A percentile compares a stretch with the other conserved stretches of the same genome.
phyloP scores from a whole-genome alignment of 2,113 vertebrate species.

The Etia nguti region DNA sequence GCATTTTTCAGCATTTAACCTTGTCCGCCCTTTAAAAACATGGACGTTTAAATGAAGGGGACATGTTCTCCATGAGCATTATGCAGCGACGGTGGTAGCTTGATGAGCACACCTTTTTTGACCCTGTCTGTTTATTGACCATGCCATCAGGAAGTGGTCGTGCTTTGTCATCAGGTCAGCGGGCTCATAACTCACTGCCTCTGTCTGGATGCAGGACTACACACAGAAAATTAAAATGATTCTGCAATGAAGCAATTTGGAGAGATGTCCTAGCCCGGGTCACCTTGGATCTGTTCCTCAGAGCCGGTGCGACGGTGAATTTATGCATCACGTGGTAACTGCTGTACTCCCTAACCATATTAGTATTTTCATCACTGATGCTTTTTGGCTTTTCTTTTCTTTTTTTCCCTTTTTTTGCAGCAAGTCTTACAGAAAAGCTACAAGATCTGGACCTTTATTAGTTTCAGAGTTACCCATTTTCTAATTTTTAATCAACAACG shows the following conservation, averaged over 20 bases:
- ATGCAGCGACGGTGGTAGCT: not conserved
- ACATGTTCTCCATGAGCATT: not conserved
- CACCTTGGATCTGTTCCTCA: slow-evolving; percentile 53
- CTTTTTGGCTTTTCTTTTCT: not conserved
- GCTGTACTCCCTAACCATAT: slow-evolving; percentile 24
- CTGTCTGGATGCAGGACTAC: slow-evolving; percentile 31
- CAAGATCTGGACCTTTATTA: not conserved
- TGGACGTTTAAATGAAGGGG: not conserved
- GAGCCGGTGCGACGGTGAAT: slow-evolving; percentile 22
- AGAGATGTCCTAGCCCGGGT: slow-evolving; percentile 47
- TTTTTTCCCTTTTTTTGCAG: not conserved
- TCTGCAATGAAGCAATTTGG: slow-evolving; percentile 67
- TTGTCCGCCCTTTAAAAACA: slow-evolving; percentile 13
- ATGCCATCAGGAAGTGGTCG: slow-evolving; percentile 47
- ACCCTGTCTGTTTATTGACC: slow-evolving; percentile 65
- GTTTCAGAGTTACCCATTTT: not conserved
- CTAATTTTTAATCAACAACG: not conserved
- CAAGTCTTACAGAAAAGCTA: not conserved
- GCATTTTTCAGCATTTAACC: slow-evolving; percentile 13
- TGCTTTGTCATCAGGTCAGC: slow-evolving; percentile 73
- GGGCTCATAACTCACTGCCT: slow-evolving; percentile 53
- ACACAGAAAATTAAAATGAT: slow-evolving; percentile 64
- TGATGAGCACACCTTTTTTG: slow-evolving; percentile 41
- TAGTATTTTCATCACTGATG: slow-evolving; percentile 17
- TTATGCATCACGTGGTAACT: slow-evolving; percentile 39